Conservation (phyloP, 2,888 invertebrate species). For the Psylliodes chrysocephalus region DNA sequence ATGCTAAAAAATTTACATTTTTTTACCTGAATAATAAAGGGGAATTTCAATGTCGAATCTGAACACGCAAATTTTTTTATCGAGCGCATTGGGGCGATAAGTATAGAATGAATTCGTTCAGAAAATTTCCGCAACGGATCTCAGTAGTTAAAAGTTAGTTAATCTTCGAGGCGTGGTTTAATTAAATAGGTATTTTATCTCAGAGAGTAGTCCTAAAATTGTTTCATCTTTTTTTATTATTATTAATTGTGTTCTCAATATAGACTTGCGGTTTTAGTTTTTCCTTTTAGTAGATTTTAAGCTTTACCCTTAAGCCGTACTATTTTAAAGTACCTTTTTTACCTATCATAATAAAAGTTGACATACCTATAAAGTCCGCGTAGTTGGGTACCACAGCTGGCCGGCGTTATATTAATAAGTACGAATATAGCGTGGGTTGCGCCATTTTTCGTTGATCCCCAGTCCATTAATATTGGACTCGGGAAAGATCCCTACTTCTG, state of each 20-base stretch:
- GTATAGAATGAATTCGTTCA: not conserved
- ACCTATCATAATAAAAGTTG: no score
- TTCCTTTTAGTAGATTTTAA: no score
- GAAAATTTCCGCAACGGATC: not conserved
- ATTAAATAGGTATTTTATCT: not conserved
- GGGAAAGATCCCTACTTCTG: no score
- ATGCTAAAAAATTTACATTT: conserved; percentile 17
- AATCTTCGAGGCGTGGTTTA: not conserved
- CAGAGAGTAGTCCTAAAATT: not conserved
- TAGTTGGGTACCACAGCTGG: no score
- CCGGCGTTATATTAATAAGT: no score
- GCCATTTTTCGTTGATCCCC: no score
- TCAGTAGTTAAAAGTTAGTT: not conserved
- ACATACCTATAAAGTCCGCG: no score
- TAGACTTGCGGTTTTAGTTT: not conserved
- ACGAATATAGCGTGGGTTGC: no score
- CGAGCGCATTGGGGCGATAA: conserved; percentile 6
- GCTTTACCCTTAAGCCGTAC: no score
- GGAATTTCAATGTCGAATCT: conserved; percentile 10
- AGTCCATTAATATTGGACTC: no score
- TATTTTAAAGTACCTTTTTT: no score
- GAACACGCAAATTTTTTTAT: conserved; percentile 8
- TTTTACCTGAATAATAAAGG: conserved; percentile 14
- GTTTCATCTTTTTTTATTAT: no score
- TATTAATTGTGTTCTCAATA: not conserved